Percentiles rank a stretch among this genome's conserved stretches.
phyloP scores from a whole-genome alignment of 2,113 vertebrate genomes.

The Anolis sagrei region DNA sequence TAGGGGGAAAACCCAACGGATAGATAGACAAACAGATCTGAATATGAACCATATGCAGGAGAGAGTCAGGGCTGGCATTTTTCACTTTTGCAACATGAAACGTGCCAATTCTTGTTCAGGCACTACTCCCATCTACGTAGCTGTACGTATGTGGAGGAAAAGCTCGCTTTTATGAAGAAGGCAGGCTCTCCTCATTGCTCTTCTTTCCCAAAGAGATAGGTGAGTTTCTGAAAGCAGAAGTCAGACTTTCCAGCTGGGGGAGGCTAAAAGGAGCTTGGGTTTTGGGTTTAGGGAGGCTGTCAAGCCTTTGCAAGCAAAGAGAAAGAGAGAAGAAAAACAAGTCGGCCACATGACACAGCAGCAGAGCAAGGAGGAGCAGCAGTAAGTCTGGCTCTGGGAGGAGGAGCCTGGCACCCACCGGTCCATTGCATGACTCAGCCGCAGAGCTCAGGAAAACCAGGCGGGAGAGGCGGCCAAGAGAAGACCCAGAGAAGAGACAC shows the following conservation, averaged over 20 bases:
- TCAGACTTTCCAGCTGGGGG: too few species aligned
- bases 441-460: background rate
- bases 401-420: conserved; percentile 49
- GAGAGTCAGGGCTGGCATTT: too few species aligned
- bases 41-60: too few species aligned
- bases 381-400: background rate
- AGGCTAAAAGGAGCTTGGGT: too few species aligned
- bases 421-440: conserved; percentile 60
- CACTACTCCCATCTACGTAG: background rate
- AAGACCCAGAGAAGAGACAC: background rate
- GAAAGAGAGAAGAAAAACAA: fast-evolving
- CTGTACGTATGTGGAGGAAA: background rate
- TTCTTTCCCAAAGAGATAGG: background rate
- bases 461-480: background rate
- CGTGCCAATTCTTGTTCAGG: background rate
- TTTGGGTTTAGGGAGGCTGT: background rate
- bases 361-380: background rate
- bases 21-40: too few species aligned
- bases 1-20: too few species aligned
- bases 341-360: background rate
- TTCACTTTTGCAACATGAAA: background rate
- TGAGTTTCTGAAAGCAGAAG: background rate
- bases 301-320: background rate
- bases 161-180: background rate
- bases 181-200: background rate